Base-by-base conservation (phyloP, 2,113 vertebrate genomes). In the Hiodon alosoides region DNA sequence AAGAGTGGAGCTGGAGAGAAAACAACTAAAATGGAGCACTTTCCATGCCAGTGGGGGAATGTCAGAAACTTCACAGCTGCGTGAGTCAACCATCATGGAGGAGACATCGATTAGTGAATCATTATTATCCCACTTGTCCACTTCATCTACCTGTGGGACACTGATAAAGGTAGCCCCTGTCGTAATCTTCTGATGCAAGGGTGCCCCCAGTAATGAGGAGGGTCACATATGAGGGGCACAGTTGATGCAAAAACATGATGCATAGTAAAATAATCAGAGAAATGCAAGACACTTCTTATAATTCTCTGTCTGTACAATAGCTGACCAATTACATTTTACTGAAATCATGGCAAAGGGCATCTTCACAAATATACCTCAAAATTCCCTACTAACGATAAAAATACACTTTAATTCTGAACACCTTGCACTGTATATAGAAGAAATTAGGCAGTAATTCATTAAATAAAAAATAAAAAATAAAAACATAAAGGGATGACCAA, bases 251-350 rank as follows among this genome's bases (percentile, higher is more conserved):
- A 31, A 0, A 31, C 31, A 31, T 31, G 31, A 31, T 31, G 31
- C 31, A 31, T 31, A 87, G 85, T 87, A 79, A 75, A 76, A 82
- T 83, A 82, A 81, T 83, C 77, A 78, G 78, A 66, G 81, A 75
- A 73, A 78, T 79, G 81, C 86, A 85, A 89, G 87, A 86, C 82
- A 90, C 87, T 88, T 83, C 67, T 87, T 87, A 82, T 81, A 86
- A 82, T 87, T 85, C 86, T 78, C 83, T 82, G 76, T 75, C 68
- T 78, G 76, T 78, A 85, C 80, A 79, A 83, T 71, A 73, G 82
- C 85, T 31, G 31, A 31, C 31, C 31, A 31, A 31, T 81, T 70
- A 79, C 84, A 79, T 83, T 81, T 83, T 79, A 79, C 78, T 79
- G 78, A 83, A 86, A 87, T 86, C 86, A 83, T 80, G 83, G 79